A percentile compares a stretch with the other conserved stretches of the same genome.
Evolutionary conservation across 2,797 vertebrate species (phyloP).

Genomic region (Hyperoplus lanceolatus): DNA sequence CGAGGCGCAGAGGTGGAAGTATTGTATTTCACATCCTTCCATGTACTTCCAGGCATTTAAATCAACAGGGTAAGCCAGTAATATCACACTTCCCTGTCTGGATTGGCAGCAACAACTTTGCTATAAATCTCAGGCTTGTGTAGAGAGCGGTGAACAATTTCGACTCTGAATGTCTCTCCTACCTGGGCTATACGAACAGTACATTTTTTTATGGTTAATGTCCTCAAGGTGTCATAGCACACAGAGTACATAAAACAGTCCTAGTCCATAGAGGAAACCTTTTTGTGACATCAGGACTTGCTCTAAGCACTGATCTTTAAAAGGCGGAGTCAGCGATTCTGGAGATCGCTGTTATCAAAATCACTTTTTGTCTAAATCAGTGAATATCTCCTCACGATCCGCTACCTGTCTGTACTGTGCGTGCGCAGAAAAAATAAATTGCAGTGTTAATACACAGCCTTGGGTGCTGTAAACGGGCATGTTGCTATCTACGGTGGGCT

Average conservation of each 20-base stretch:
- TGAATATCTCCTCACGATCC: too few relatives aligned
- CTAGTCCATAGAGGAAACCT: slow-evolving; percentile 32
- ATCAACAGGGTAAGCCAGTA: slow-evolving; percentile 40
- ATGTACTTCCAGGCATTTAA: slow-evolving; percentile 57
- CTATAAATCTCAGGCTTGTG: slow-evolving; percentile 15
- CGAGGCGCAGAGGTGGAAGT: slow-evolving; percentile 35
- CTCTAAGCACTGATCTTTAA: slow-evolving; percentile 42
- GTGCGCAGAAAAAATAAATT: too few relatives aligned
- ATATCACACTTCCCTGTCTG: slow-evolving; percentile 46
- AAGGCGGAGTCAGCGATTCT: not conserved
- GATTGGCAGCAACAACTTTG: slow-evolving; percentile 24
- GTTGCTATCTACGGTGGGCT: too few relatives aligned
- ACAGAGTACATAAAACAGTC: slow-evolving; percentile 42
- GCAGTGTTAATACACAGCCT: too few relatives aligned
- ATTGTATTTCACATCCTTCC: slow-evolving; percentile 54
- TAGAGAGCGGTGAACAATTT: slow-evolving; percentile 8
- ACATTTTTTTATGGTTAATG: slow-evolving; percentile 36
- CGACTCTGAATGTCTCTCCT: slow-evolving; percentile 11
- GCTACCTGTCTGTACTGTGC: too few relatives aligned
- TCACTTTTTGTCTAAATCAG: too few relatives aligned
- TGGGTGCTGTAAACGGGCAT: too few relatives aligned
- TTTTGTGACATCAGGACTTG: slow-evolving; percentile 49
- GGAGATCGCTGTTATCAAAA: too few relatives aligned
- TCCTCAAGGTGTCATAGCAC: slow-evolving; percentile 15
- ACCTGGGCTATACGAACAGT: slow-evolving; percentile 29